These are phyloP conservation scores for Linnaemya vulpina DNA, from an alignment of 2,888 invertebrate genomes.

Conservation along the genomic window DNA sequence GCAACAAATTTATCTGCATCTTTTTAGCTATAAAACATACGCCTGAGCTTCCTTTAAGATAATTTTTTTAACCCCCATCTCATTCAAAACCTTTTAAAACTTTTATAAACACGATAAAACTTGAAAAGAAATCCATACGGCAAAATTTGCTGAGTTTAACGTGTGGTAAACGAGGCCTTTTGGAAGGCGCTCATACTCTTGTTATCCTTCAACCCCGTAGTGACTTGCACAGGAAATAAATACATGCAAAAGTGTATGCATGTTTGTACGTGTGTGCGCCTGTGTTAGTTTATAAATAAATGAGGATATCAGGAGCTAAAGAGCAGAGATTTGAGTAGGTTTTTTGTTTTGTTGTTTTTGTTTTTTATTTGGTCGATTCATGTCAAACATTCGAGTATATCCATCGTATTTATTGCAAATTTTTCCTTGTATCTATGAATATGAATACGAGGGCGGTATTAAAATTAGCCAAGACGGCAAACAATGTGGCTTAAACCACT, in stretches of 20 bases:
- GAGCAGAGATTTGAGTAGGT: conserved; percentile 54
- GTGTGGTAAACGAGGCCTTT: not conserved
- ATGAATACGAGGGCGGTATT: not conserved
- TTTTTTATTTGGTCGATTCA: conserved; percentile 10
- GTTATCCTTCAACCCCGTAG: not conserved
- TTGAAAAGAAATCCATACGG: too few relatives aligned
- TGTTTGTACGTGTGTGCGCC: not conserved
- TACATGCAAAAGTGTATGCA: not conserved
- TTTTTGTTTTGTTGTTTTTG: conserved; percentile 21
- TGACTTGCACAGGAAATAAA: not conserved
- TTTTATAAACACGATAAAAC: too few relatives aligned
- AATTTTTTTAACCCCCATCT: too few relatives aligned
- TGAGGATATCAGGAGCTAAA: conserved; percentile 63
- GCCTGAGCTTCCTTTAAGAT: too few relatives aligned
- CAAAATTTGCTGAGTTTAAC: too few relatives aligned
- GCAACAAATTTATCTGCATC: too few relatives aligned
- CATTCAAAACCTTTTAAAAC: too few relatives aligned
- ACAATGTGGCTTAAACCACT: too few relatives aligned
- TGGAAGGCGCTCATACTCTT: not conserved
- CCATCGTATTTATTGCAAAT: conserved; percentile 13
- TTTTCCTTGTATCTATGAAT: not conserved
- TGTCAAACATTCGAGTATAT: conserved; percentile 9
- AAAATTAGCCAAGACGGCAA: not conserved
- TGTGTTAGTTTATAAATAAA: conserved; percentile 36
- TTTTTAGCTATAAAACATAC: too few relatives aligned